Evolutionary conservation across 64 coral and sea anemone genomes (phyloP).

Genomic region (Anthopleura sola): DNA sequence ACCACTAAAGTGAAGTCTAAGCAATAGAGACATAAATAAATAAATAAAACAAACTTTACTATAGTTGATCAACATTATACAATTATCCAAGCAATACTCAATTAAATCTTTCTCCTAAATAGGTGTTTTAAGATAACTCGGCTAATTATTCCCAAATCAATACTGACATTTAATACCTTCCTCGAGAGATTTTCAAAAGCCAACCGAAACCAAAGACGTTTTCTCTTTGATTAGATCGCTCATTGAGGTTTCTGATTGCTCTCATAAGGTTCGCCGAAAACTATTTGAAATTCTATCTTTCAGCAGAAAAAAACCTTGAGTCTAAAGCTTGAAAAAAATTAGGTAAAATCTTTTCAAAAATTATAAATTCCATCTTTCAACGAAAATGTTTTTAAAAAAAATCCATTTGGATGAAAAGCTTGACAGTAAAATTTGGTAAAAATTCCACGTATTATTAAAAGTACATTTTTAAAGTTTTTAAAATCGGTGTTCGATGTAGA

Average conservation of each 20-base stretch:
- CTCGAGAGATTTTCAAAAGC: background rate
- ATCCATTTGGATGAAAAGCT: no score
- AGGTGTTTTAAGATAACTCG: constrained; percentile 1
- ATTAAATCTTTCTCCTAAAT: background rate
- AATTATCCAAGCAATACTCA: background rate
- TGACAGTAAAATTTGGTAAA: no score
- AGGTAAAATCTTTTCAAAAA: no score
- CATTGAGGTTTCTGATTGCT: background rate
- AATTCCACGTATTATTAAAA: no score
- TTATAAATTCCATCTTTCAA: no score
- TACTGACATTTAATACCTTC: background rate
- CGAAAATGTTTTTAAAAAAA: no score
- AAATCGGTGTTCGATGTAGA: no score
- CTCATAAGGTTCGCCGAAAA: no score
- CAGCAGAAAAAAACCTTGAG: background rate
- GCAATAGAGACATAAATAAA: background rate
- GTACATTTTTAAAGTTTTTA: no score
- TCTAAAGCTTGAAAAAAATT: no score
- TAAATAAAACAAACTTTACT: background rate
- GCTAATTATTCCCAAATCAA: background rate
- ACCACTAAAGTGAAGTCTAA: background rate
- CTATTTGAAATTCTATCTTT: background rate
- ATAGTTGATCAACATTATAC: background rate
- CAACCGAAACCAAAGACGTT: background rate
- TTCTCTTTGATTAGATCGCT: background rate